Evolutionary conservation across 2,113 vertebrate species (phyloP), one percentile per base, ranked within the genome.

Genomic region (Onychorhynchus coronatus): DNA sequence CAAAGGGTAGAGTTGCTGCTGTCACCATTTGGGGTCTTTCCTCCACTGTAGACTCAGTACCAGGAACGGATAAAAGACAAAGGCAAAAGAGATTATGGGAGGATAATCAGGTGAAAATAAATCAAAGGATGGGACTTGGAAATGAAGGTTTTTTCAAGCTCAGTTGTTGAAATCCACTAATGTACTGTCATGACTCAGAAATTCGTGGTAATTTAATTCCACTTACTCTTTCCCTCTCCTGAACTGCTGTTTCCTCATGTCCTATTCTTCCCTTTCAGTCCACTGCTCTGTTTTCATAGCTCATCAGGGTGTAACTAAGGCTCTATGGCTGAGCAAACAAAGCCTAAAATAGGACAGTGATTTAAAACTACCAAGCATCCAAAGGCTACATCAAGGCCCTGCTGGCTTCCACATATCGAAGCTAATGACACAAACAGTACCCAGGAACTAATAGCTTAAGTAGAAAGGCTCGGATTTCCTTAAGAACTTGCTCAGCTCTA

Each of bases 91-190:
- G 35, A 62, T 74, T 66, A 61, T 9, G 30, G 61, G 27, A 87
- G 39, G 22, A 52, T 67, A 82, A 84, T 20, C 33, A 78, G 30
- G 33, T 37, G 91, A 91, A 95, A 84, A 77, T 21, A 91, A 96
- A 96, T 94, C 88, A 94, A 91, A 95, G 88, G 41, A 72, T 33
- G 22, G 47, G 79, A 28, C 63, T 56, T 82, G 52, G 65, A 92
- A 96, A 53, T 42, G 18, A 59, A 72, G 41, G 23, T 42, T 63
- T 79, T 81, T 93, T 78, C 52, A 39, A 85, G 68, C n/a, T 33
- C 24, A 33, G 72, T 62, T 76, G 25, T 91, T 85, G 37, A 74
- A 76, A 49, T 66, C 33, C 58, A 70, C 50, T 59, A 65, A 89
- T 89, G 70, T 58, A 70, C 8, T 30, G 35, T 12, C 2, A 1